These are phyloP conservation scores for Sarcophaga variegata DNA, from an alignment of 2,888 invertebrate species.

Conservation along the genomic window DNA sequence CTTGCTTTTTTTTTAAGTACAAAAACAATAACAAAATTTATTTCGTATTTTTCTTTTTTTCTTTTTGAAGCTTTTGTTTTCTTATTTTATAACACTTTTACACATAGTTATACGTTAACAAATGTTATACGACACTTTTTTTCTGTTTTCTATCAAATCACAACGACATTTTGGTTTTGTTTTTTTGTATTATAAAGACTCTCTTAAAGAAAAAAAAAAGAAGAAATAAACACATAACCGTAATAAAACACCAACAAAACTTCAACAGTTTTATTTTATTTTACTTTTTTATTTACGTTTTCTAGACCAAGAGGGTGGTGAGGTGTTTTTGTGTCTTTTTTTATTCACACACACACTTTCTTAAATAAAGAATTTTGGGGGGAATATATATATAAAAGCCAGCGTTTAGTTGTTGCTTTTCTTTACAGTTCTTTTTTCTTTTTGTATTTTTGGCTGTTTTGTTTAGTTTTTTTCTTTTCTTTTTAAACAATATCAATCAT, in stretches of 20 bases:
- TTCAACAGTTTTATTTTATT: conserved; percentile 18
- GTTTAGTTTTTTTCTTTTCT: conserved; percentile 30
- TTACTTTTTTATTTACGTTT: conserved; percentile 5
- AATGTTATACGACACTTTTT: conserved; percentile 15
- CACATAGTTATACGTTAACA: conserved; percentile 22
- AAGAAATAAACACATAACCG: conserved; percentile 34
- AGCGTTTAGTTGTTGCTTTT: conserved; percentile 44
- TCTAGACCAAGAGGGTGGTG: not conserved
- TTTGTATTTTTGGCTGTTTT: not conserved
- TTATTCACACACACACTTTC: too few species aligned
- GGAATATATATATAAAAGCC: conserved; percentile 8
- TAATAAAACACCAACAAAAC: conserved; percentile 43
- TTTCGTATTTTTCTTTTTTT: not conserved
- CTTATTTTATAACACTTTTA: conserved; percentile 35
- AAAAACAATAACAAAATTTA: conserved; percentile 9
- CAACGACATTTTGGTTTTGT: conserved; percentile 6
- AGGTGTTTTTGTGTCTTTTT: too few species aligned
- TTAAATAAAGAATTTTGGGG: conserved; percentile 2
- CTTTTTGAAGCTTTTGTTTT: conserved; percentile 19
- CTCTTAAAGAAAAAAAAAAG: conserved; percentile 28
- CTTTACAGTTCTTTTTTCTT: not conserved
- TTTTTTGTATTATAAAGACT: not conserved
- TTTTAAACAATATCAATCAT: conserved; percentile 28
- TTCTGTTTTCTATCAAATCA: conserved; percentile 41
- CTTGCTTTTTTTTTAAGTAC: conserved; percentile 44